Percentiles rank a stretch among this genome's conserved stretches.
Evolutionary conservation across 2,888 invertebrate genomes (phyloP).

Genomic region (Lycocerus yunnanus): DNA sequence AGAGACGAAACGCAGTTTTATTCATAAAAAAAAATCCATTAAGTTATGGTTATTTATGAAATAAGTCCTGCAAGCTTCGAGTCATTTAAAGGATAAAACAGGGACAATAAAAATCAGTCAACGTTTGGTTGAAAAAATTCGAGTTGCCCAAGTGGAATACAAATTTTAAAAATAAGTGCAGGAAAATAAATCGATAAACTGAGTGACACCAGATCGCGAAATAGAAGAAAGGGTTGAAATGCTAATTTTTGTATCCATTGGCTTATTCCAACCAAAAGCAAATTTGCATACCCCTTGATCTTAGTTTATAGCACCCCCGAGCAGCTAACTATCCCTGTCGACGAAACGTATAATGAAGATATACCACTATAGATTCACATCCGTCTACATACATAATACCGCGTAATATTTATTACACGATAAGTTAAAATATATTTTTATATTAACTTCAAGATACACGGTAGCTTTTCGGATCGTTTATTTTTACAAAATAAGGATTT

Average conservation of each 20-base stretch:
- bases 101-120: not conserved
- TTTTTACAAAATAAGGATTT: not conserved
- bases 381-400: constrained; percentile 12
- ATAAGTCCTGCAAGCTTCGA: not conserved
- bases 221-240: constrained; percentile 27
- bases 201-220: not conserved
- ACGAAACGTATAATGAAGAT: constrained; percentile 28
- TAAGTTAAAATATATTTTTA: not conserved
- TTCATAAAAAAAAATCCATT: not conserved
- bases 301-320: constrained; percentile 31
- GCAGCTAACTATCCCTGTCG: constrained; percentile 26
- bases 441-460: not conserved
- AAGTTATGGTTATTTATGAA: not conserved
- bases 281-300: constrained; percentile 33
- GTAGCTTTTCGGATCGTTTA: not conserved
- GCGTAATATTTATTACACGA: not conserved
- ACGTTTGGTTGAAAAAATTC: not conserved
- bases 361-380: constrained; percentile 23
- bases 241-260: constrained; percentile 28
- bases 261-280: constrained; percentile 20
- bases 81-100: not conserved
- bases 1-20: not conserved
- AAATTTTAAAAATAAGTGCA: not conserved
- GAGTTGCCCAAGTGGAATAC: not conserved
- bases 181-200: not conserved